Evolutionary conservation across 2,888 invertebrate species (phyloP), one percentile per base, ranked within the genome.

Genomic region (Monochamus alternatus): DNA sequence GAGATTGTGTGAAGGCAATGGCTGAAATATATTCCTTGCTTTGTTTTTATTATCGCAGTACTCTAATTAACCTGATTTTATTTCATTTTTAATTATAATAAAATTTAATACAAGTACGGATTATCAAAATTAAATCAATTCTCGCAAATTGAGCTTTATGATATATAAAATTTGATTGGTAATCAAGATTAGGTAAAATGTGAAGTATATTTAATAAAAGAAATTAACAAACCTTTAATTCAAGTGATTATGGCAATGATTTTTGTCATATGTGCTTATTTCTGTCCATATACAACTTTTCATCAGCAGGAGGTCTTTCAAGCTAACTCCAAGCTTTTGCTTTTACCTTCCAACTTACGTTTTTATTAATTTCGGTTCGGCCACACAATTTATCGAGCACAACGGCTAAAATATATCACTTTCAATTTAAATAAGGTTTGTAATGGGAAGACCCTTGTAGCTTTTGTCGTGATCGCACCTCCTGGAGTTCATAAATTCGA

Each of bases 381-480:
- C 47, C 9, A 43, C 7, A 14, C 32, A 65, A 43, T 58, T 55
- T 4, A 65, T 58, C 64, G 64, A 64, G 64, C 72, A 64, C 47
- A 47, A 47, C 3, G 47, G 47, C 47, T 12, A 10, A 47, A 47
- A 47, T 47, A 47, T 47, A 47, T 47, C 47, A 47, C 47, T 10
- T 47, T 47, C 47, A 47, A 47, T 47, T 47, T 47, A 47, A 47
- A 47, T 47, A 47, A 3, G 8, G 47, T 9, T 3, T 12, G 9
- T 47, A 47, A 12, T 47, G 47, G 47, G 47, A 47, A 12, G 47
- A 47, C 10, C 47, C 47, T 47, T 47, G 47, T 12, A 3, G 47
- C 47, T 12, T 47, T 47, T 47, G 47, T 47, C 12, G 10, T 47
- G 47, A 47, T 9, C 47, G 12, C 2, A 47, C 47, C 47, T 10